phyloP scores from a whole-genome alignment of 92 coral and sea anemone genomes.

The Siderastrea siderea region DNA sequence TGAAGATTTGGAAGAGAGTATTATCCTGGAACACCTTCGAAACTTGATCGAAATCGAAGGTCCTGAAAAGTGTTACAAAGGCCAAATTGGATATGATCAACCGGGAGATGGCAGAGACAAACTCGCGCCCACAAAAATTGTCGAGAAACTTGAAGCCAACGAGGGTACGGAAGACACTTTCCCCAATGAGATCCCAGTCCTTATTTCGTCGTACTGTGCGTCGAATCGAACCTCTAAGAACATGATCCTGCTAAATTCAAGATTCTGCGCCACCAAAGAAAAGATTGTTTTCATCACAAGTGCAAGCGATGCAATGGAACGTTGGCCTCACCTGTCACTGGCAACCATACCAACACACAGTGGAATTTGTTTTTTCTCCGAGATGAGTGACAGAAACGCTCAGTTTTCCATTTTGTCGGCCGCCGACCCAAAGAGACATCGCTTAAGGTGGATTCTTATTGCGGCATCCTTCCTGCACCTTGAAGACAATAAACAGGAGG shows the following conservation, averaged over 20 bases:
- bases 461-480: constrained; percentile 24
- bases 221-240: background rate
- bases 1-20: constrained; percentile 6
- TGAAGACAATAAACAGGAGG: background rate
- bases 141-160: constrained; percentile 1
- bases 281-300: constrained; percentile 39
- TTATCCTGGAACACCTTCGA: constrained; percentile 33
- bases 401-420: constrained; percentile 48
- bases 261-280: constrained; percentile 12
- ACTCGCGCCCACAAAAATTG: constrained; percentile 3
- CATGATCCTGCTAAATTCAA: background rate
- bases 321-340: constrained; percentile 15
- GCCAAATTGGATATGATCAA: constrained; percentile 24
- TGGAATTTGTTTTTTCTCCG: constrained; percentile 31
- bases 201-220: constrained; percentile 20
- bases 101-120: background rate
- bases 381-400: constrained; percentile 36
- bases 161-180: background rate
- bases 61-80: constrained; percentile 34
- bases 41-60: background rate
- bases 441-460: constrained; percentile 45
- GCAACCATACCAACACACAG: background rate
- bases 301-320: constrained; percentile 24
- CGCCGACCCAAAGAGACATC: constrained; percentile 50
- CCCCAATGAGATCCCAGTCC: constrained; percentile 2